phyloP scores from a whole-genome alignment of 2,888 invertebrate species.

The Cosmia trapezina region DNA sequence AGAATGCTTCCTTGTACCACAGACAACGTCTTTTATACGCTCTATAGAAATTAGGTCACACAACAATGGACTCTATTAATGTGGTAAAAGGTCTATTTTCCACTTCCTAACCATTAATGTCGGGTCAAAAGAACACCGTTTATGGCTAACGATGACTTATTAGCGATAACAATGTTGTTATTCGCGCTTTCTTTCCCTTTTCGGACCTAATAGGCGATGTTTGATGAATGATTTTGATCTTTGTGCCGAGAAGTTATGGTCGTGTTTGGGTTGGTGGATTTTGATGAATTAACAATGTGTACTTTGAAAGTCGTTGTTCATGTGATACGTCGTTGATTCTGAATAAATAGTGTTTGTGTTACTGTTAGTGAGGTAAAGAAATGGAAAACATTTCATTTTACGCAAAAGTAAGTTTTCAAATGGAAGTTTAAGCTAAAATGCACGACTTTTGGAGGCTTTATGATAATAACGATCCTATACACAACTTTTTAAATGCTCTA shows the following conservation, averaged over 20 bases:
- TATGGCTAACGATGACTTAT: conserved; percentile 83
- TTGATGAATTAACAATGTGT: conserved; percentile 61
- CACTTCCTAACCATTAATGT: conserved; percentile 72
- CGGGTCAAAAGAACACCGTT: conserved; percentile 80
- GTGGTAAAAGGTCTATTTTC: conserved; percentile 72
- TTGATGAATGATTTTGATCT: conserved; percentile 40
- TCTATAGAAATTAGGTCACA: conserved; percentile 61
- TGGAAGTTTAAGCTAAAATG: neutral
- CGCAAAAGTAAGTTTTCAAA: conserved; percentile 11
- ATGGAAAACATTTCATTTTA: conserved; percentile 20
- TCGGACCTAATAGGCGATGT: conserved; percentile 47
- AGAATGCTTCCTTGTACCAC: conserved; percentile 47
- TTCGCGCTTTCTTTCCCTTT: conserved; percentile 75
- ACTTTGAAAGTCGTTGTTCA: conserved; percentile 53
- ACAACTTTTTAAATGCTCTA: neutral
- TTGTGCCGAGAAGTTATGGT: conserved; percentile 8
- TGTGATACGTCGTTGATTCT: conserved; percentile 63
- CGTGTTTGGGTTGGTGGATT: conserved; percentile 29
- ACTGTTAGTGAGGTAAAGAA: conserved; percentile 20
- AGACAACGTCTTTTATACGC: conserved; percentile 51
- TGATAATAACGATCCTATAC: neutral
- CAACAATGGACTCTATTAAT: conserved; percentile 71
- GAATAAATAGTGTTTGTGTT: conserved; percentile 62
- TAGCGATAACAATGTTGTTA: conserved; percentile 81
- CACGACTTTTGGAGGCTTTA: neutral